Evolutionary conservation across 2,113 vertebrate species (phyloP).

Genomic region (Brienomyrus longianalis): DNA sequence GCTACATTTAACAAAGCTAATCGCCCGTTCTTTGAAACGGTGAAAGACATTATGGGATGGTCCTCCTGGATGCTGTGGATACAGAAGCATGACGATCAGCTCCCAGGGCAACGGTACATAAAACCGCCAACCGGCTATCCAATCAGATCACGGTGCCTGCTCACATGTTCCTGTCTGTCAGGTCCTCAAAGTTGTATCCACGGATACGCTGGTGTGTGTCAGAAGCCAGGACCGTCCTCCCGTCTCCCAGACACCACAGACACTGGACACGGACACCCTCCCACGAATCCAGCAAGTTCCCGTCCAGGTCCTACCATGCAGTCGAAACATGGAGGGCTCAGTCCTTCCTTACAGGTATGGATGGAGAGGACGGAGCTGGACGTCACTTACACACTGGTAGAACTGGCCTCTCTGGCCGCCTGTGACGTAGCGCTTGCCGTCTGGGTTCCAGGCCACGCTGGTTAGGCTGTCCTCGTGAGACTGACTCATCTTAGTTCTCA

Average conservation of each 20-base stretch:
- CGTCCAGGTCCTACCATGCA: conserved; percentile 84
- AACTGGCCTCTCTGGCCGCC: conserved; percentile 96
- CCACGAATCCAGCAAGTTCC: conserved; percentile 97
- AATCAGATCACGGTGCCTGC: conserved; percentile 3
- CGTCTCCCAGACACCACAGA: conserved; percentile 93
- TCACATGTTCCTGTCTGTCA: conserved; percentile 98
- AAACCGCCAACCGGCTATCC: not conserved
- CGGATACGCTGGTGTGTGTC: conserved; percentile 98
- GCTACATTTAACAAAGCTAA: conserved; percentile 99
- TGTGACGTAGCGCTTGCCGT: conserved; percentile 93
- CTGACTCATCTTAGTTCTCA: conserved; percentile 98
- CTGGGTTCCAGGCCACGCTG: conserved; percentile 97
- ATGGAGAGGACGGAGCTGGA: not conserved
- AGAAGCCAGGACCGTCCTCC: conserved; percentile 90
- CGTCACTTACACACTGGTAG: conserved; percentile 91
- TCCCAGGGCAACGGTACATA: not conserved
- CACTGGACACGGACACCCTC: conserved; percentile 97
- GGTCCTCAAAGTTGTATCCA: conserved; percentile 98
- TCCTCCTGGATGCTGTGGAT: conserved; percentile 93
- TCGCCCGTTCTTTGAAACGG: conserved; percentile 98
- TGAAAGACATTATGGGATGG: conserved; percentile 99
- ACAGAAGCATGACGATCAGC: conserved; percentile 21
- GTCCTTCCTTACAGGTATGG: not conserved
- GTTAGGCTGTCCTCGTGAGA: conserved; percentile 98
- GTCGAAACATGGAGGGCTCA: not conserved